Conservation (phyloP, 2,797 vertebrate genomes). For the Eupleurogrammus muticus region DNA sequence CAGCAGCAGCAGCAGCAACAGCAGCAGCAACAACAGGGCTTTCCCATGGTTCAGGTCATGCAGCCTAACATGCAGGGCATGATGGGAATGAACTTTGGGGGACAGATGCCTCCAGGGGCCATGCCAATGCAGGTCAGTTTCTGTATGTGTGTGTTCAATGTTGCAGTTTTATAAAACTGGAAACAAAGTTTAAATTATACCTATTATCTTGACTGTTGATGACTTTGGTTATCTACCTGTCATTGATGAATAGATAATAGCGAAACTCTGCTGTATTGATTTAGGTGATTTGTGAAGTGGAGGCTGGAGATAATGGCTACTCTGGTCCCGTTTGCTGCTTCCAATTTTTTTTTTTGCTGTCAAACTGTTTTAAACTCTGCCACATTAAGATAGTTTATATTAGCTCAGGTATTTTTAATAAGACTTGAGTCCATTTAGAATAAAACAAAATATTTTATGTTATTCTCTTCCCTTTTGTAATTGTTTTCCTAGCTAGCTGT, state of each 20-base stretch:
- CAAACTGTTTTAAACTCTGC: conserved; percentile 23
- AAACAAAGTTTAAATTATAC: too few relatives aligned
- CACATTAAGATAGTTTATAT: conserved; percentile 29
- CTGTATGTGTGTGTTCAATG: background rate
- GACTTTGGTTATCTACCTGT: background rate
- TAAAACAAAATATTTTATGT: too few relatives aligned
- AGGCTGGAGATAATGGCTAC: conserved; percentile 9
- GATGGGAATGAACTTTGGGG: conserved; percentile 96
- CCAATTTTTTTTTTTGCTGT: conserved; percentile 14
- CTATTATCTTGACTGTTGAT: background rate
- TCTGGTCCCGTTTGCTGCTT: conserved; percentile 14
- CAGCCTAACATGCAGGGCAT: conserved; percentile 95
- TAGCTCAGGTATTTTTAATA: conserved; percentile 28
- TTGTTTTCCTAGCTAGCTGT: too few relatives aligned
- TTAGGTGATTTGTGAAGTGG: conserved; percentile 13
- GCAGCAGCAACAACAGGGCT: conserved; percentile 87
- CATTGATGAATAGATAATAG: conserved; percentile 10
- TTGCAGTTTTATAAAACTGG: background rate
- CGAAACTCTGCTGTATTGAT: conserved; percentile 24
- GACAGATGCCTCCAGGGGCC: conserved; percentile 91
- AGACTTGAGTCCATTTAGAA: conserved; percentile 7
- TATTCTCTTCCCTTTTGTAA: too few relatives aligned
- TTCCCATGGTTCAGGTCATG: conserved; percentile 95
- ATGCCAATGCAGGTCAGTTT: conserved; percentile 92
- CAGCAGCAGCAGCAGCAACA: conserved; percentile 83